Evolutionary conservation across 1,140 invertebrate species (phyloP).

Genomic region (Caenorhabditis latens): DNA sequence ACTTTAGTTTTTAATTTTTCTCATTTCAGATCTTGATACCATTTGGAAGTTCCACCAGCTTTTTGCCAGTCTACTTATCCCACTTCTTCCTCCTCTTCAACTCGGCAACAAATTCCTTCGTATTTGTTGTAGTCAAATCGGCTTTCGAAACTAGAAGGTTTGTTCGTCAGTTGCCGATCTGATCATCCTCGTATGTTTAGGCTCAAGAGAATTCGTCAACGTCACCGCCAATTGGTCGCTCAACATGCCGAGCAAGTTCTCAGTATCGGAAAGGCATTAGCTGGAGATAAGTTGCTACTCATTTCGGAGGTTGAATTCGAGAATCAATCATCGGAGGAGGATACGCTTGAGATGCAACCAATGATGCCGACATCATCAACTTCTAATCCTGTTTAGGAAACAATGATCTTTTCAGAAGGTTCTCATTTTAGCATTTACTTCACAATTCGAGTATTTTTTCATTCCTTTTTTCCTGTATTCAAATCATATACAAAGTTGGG

Average conservation of each 20-base stretch:
- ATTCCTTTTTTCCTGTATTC: neutral
- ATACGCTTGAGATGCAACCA: constrained; percentile 26
- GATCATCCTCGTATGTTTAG: constrained; percentile 31
- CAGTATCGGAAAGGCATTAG: constrained; percentile 52
- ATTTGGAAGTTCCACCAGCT: neutral
- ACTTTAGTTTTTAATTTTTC: no score
- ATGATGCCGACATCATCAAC: constrained; percentile 5
- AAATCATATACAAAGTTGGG: no score
- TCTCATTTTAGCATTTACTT: neutral
- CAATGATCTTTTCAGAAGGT: neutral
- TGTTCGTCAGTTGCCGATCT: neutral
- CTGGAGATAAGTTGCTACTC: constrained; percentile 52
- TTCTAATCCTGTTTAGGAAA: constrained; percentile 47
- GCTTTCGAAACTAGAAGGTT: constrained; percentile 64
- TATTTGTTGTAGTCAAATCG: constrained; percentile 67
- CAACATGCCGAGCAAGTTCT: constrained; percentile 63
- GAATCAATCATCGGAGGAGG: constrained; percentile 43
- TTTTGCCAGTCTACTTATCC: constrained; percentile 3
- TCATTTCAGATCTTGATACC: constrained; percentile 41
- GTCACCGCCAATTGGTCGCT: constrained; percentile 58
- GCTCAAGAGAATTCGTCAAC: constrained; percentile 59
- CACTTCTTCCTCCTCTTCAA: constrained; percentile 64
- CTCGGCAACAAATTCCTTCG: constrained; percentile 65
- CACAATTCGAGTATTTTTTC: neutral
- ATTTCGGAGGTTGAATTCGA: constrained; percentile 22